These are phyloP conservation scores for Rhinoptilus africanus DNA, from an alignment of 2,113 vertebrate species.

Conservation along the genomic window DNA sequence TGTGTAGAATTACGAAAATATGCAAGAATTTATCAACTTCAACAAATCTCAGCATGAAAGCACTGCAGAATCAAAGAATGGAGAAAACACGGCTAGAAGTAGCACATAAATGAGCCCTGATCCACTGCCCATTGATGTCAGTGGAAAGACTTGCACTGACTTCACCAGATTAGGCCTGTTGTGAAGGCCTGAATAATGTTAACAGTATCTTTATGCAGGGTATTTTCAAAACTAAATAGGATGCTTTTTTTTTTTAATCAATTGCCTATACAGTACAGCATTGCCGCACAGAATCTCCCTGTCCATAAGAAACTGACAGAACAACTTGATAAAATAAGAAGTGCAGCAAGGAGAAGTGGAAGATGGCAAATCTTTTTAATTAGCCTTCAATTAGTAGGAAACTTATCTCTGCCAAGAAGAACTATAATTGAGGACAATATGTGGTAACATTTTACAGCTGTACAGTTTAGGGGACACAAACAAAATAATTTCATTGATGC, in stretches of 20 bases:
- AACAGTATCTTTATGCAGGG: neutral
- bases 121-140: slow-evolving; percentile 56
- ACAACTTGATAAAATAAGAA: neutral
- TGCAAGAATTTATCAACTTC: neutral
- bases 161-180: slow-evolving; percentile 17
- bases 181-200: slow-evolving; percentile 2
- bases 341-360: neutral
- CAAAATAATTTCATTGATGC: neutral
- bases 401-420: neutral
- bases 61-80: slow-evolving; percentile 5
- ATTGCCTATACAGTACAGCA: neutral
- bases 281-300: neutral
- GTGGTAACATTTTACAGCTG: neutral
- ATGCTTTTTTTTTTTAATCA: neutral
- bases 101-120: slow-evolving; percentile 33
- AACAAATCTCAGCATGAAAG: slow-evolving; percentile 9
- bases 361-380: neutral
- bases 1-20: neutral
- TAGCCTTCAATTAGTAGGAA: neutral
- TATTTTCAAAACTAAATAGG: neutral
- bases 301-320: neutral
- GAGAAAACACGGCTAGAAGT: slow-evolving; percentile 33
- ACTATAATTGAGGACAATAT: neutral
- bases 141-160: slow-evolving; percentile 51
- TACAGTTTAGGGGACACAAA: neutral